Conservation (phyloP, 2,113 vertebrate species). For the Pituophis catenifer region DNA sequence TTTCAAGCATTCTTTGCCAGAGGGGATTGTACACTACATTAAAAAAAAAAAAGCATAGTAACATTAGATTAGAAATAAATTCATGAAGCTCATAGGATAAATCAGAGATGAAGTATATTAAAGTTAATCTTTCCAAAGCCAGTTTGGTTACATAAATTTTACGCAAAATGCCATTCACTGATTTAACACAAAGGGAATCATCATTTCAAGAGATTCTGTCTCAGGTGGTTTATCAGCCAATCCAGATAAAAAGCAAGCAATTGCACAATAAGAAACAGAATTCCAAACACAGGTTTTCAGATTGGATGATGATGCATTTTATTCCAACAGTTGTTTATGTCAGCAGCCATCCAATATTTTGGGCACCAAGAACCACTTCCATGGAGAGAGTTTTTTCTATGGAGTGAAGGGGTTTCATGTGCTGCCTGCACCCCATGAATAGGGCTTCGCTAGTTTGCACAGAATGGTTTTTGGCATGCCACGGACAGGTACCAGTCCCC, state of each 20-base stretch:
- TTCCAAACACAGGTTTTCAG: slow-evolving; percentile 7
- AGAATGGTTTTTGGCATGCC: neutral
- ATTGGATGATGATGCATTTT: neutral
- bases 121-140: slow-evolving; percentile 20
- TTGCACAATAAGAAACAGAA: slow-evolving; percentile 8
- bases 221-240: neutral
- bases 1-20: neutral
- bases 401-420: neutral
- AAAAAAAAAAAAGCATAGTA: neutral
- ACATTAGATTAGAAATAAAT: slow-evolving; percentile 25
- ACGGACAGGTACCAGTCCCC: too few relatives aligned
- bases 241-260: slow-evolving; percentile 13
- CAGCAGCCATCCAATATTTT: neutral
- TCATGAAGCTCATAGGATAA: neutral
- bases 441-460: neutral
- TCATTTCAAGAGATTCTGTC: neutral
- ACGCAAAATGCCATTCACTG: slow-evolving; percentile 13
- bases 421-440: neutral
- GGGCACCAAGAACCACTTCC: neutral
- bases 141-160: slow-evolving; percentile 8
- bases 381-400: neutral
- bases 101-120: slow-evolving; percentile 14
- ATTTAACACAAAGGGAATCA: slow-evolving; percentile 9
- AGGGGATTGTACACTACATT: neutral
- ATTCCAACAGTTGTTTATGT: neutral